Evolutionary conservation across 2,113 vertebrate genomes (phyloP), one percentile per base, ranked within the genome.

Genomic region (Halcyon senegalensis): DNA sequence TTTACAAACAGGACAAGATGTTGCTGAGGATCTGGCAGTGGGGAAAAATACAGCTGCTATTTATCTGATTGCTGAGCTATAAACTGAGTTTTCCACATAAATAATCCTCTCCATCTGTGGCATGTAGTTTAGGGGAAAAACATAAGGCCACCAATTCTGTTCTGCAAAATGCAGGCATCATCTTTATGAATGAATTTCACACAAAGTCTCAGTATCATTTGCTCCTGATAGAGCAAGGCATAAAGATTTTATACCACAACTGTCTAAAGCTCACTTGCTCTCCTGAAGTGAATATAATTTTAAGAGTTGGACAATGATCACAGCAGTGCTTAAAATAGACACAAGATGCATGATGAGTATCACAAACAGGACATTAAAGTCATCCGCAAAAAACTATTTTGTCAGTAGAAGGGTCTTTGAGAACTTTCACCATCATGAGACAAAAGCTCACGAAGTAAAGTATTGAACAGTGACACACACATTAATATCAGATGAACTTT

Each of bases 1-100:
- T 95, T 94, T 77, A 66, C 90, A 93, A 96, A 95, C 74, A 97
- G 89, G 91, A 81, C 80, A 92, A 94, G 87, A 94, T 82, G 87
- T 44, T 96, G 89, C 94, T 41, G 74, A 89, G 69, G 66, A 75
- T 93, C 84, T 85, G 89, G 81, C 64, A 95, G 59, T 27, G 63
- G 68, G 73, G 63, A 67, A 53, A 93, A 95, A 93, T 93, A 90
- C 87, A 95, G 89, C 87, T 94, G 95, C 62, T 87, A 5, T 81
- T 69, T 63, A 5, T 81, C 73, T 63, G 68, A 91, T 15, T 93
- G 82, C 84, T 76, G n/a, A 91, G 75, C 90, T 83, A 90, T 88
- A 87, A 96, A 93, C 58, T n/a, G 55, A 87, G 89, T 53, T 89
- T 93, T 92, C 84, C 84, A 91, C 77, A 85, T 74, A 94, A 95